phyloP scores from a whole-genome alignment of 2,113 vertebrate genomes.

The Aleadryas rufinucha region DNA sequence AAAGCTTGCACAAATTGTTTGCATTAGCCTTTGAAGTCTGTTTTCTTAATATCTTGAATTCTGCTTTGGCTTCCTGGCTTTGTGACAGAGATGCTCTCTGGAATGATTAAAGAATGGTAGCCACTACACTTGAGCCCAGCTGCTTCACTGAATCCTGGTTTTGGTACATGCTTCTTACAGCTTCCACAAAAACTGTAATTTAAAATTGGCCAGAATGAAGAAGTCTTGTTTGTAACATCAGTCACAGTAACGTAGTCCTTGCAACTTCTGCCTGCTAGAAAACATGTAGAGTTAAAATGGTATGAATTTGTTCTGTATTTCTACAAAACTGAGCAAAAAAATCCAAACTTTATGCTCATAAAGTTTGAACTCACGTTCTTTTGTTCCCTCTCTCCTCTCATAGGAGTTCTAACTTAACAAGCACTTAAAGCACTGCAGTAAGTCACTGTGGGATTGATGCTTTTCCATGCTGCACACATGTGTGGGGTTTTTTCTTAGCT shows the following conservation, averaged over 20 bases:
- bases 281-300: background rate
- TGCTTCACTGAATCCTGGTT: background rate
- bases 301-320: background rate
- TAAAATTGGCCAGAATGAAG: background rate
- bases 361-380: background rate
- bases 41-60: conserved; percentile 10
- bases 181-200: background rate
- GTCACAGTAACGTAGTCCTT: background rate
- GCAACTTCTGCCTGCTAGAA: background rate
- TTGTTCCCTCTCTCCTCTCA: background rate
- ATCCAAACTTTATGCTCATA: background rate
- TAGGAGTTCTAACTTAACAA: background rate
- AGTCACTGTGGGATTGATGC: background rate
- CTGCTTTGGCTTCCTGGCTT: background rate
- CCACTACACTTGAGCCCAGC: background rate
- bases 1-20: background rate
- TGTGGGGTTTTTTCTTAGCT: background rate
- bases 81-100: background rate
- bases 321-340: background rate
- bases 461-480: background rate
- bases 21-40: background rate
- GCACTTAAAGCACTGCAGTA: background rate
- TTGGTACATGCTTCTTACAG: background rate
- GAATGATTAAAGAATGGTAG: background rate
- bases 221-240: background rate